Evolutionary conservation across 1,140 invertebrate species (phyloP).

Genomic region (Cryptotermes secundus): DNA sequence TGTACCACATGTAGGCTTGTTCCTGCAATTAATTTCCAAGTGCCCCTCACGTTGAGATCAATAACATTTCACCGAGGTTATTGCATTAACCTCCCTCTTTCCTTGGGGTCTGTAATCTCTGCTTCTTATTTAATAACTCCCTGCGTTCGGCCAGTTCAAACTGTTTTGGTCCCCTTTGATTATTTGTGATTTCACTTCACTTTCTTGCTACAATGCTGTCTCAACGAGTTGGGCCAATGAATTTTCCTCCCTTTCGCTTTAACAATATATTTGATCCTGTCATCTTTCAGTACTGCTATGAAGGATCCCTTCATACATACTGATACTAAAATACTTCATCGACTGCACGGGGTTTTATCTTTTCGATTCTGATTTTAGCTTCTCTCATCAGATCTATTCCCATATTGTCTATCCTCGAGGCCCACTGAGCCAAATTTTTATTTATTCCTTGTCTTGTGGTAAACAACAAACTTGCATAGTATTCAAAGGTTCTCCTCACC

Average conservation of each 20-base stretch:
- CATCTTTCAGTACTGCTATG: constrained; percentile 10
- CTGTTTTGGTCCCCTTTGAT: neutral
- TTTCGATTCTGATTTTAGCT: neutral
- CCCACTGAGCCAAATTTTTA: constrained; percentile 21
- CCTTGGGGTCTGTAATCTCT: neutral
- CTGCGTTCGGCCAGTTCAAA: neutral
- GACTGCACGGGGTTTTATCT: neutral
- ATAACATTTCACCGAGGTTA: neutral
- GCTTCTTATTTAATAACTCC: neutral
- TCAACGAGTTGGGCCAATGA: neutral
- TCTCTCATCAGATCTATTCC: neutral
- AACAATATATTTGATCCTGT: neutral
- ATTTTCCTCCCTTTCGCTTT: neutral
- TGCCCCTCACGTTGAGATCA: neutral
- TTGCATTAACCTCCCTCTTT: neutral
- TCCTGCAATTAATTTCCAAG: neutral
- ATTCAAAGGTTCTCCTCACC: too few species aligned
- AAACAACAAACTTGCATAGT: too few species aligned
- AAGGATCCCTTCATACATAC: neutral
- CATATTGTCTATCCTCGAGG: neutral
- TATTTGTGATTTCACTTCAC: constrained; percentile 16
- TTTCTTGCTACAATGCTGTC: neutral
- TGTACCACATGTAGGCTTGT: neutral
- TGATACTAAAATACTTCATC: neutral
- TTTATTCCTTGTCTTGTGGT: too few species aligned